Evolutionary conservation across 1,140 invertebrate genomes (phyloP).

Genomic region (Tyrophagus putrescentiae): DNA sequence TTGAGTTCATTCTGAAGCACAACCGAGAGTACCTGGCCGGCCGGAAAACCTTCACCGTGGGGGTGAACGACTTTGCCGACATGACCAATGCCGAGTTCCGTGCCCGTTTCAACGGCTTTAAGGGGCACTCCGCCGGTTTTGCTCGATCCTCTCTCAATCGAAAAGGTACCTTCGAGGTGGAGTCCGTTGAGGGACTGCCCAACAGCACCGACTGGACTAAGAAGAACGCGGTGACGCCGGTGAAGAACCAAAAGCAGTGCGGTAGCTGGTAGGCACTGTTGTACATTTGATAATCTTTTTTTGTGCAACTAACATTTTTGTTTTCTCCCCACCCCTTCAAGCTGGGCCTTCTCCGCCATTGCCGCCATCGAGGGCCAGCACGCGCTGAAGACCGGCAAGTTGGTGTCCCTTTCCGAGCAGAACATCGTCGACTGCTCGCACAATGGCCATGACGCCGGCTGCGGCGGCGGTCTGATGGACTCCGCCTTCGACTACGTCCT

Average conservation of each 20-base stretch:
- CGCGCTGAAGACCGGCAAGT: constrained; percentile 59
- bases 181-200: background rate
- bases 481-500: constrained; percentile 31
- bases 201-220: background rate
- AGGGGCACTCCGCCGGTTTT: too few relatives aligned
- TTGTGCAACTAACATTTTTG: too few relatives aligned
- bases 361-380: constrained; percentile 67
- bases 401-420: constrained; percentile 51
- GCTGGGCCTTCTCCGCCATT: constrained; percentile 42
- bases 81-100: constrained; percentile 51
- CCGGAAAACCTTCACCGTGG: background rate
- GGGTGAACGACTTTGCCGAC: constrained; percentile 19
- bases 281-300: too few relatives aligned
- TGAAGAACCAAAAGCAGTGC: constrained; percentile 19
- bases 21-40: background rate
- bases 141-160: too few relatives aligned
- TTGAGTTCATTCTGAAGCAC: background rate
- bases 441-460: background rate
- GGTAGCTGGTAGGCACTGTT: constrained; percentile 27
- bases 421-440: constrained; percentile 13
- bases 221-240: background rate
- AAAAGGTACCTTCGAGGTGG: background rate
- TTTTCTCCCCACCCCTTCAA: constrained; percentile 7
- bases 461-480: constrained; percentile 14
- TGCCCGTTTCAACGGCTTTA: constrained; percentile 59